Percentiles rank a stretch among this genome's conserved stretches.
Evolutionary conservation across 2,888 invertebrate genomes (phyloP).

Genomic region (Craniophora ligustri): DNA sequence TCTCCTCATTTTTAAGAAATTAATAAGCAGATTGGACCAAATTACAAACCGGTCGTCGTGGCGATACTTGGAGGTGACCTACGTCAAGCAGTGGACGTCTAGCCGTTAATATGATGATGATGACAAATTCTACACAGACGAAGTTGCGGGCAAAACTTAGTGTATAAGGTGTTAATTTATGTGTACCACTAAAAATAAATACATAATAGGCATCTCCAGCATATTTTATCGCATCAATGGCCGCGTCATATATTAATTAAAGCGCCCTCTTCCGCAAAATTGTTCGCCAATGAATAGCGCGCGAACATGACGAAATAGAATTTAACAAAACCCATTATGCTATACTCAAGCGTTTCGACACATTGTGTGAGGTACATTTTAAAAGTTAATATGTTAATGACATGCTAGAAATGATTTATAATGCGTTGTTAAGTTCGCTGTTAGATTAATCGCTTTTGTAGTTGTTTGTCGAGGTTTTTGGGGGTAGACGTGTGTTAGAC

Average conservation of each 20-base stretch:
- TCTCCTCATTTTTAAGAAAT: too few relatives aligned
- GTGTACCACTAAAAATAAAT: too few relatives aligned
- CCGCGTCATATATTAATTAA: constrained; percentile 37
- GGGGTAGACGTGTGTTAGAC: background rate
- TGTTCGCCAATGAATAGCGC: constrained; percentile 24
- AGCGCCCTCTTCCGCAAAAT: constrained; percentile 17
- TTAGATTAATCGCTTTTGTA: constrained; percentile 7
- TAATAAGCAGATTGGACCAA: too few relatives aligned
- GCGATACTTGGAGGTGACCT: too few relatives aligned
- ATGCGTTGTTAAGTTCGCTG: constrained; percentile 4
- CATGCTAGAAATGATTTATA: constrained; percentile 28
- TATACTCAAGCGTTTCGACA: constrained; percentile 16
- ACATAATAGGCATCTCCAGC: background rate
- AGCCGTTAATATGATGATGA: too few relatives aligned
- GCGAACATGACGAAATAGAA: constrained; percentile 33
- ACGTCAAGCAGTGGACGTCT: too few relatives aligned
- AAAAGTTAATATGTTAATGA: constrained; percentile 37
- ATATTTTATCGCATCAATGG: constrained; percentile 31
- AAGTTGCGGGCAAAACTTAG: too few relatives aligned
- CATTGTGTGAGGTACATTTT: constrained; percentile 19
- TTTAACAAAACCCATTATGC: constrained; percentile 33
- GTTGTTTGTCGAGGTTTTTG: background rate
- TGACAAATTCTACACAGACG: too few relatives aligned
- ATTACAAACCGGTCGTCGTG: too few relatives aligned
- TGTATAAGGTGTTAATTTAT: too few relatives aligned